phyloP scores from a whole-genome alignment of 2,888 invertebrate species.

The Proisotoma minuta region DNA sequence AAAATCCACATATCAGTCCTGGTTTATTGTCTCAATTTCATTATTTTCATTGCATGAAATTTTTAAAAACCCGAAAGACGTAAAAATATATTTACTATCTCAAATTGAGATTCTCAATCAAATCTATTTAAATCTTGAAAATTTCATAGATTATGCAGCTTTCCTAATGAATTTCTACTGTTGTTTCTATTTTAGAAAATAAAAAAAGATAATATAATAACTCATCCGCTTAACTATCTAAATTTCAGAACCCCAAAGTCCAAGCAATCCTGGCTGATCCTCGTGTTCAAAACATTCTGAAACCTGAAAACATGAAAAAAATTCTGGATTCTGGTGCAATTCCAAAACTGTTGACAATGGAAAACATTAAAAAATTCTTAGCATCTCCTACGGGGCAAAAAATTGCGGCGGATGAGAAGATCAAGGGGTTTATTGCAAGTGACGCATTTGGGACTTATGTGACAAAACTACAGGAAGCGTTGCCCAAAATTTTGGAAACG shows the following conservation, averaged over 20 bases:
- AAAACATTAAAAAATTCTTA: neutral
- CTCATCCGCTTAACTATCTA: too few relatives aligned
- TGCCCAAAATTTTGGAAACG: neutral
- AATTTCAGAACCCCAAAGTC: neutral
- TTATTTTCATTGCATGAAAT: too few relatives aligned
- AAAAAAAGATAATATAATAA: too few relatives aligned
- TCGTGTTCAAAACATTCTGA: neutral
- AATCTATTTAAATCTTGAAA: too few relatives aligned
- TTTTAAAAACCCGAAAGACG: too few relatives aligned
- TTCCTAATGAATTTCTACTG: too few relatives aligned
- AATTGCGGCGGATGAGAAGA: neutral
- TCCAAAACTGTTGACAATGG: neutral
- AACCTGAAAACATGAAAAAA: constrained; percentile 1
- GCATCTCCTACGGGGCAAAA: neutral
- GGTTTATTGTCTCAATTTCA: too few relatives aligned
- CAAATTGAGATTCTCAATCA: too few relatives aligned
- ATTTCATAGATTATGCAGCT: too few relatives aligned
- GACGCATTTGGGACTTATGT: neutral
- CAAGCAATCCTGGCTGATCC: neutral
- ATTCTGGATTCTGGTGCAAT: neutral
- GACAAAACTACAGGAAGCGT: neutral
- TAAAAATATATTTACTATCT: too few relatives aligned
- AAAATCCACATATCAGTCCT: too few relatives aligned
- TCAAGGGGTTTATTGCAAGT: neutral
- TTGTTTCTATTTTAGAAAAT: too few relatives aligned